Conservation (phyloP, 1,140 invertebrate genomes). For the Drosophila eugracilis region DNA sequence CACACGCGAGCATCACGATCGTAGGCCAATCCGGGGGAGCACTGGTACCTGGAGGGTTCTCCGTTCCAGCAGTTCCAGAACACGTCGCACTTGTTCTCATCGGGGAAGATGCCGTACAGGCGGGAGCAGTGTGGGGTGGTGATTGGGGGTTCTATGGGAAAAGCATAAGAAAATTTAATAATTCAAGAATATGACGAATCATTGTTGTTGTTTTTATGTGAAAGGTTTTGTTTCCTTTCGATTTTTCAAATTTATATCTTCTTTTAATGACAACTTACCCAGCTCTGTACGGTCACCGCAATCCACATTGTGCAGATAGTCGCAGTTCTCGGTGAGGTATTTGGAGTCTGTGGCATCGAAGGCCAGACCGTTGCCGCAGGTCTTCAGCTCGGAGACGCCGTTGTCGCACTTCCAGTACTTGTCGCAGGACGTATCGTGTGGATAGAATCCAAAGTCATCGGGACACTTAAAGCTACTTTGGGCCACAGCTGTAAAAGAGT, state of each 20-base stretch:
- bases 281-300: constrained; percentile 94
- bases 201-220: neutral
- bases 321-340: constrained; percentile 96
- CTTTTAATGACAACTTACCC: constrained; percentile 86
- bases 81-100: constrained; percentile 94
- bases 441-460: constrained; percentile 97
- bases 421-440: constrained; percentile 94
- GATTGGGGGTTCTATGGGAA: constrained; percentile 91
- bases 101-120: constrained; percentile 96
- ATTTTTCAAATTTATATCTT: no score
- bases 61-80: constrained; percentile 99
- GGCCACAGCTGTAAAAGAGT: constrained; percentile 87
- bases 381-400: constrained; percentile 94
- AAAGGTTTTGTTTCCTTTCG: no score
- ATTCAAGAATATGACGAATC: neutral
- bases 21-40: constrained; percentile 96
- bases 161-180: neutral
- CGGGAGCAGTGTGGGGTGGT: constrained; percentile 93
- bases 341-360: constrained; percentile 95
- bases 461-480: constrained; percentile 96
- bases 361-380: constrained; percentile 96
- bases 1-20: constrained; percentile 96
- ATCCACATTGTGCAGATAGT: constrained; percentile 98
- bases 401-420: constrained; percentile 98
- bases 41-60: constrained; percentile 96